These are phyloP conservation scores for Pristionchus arcanus DNA, from an alignment of 2,888 invertebrate species.

Conservation along the genomic window DNA sequence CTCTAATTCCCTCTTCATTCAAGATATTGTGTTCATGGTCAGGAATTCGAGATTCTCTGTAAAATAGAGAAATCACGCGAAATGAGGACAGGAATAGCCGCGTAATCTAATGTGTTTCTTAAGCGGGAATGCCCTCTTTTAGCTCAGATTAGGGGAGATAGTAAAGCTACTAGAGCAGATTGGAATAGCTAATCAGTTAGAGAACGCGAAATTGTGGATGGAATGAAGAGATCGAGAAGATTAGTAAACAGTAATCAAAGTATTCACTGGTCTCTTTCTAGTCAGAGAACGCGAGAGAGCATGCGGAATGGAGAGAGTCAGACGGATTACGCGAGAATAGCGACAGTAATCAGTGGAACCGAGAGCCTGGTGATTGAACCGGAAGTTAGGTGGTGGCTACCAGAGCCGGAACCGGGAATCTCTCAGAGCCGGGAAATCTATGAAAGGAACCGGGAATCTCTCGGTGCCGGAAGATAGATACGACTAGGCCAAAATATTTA, in stretches of 20 bases:
- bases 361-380: background rate
- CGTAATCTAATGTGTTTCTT: background rate
- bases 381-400: background rate
- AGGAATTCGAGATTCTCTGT: background rate
- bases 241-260: background rate
- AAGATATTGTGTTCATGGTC: background rate
- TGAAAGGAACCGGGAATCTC: no score
- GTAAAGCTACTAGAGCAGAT: no score
- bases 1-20: no score
- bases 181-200: no score
- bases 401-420: no score
- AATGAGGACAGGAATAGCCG: background rate
- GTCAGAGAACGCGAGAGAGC: background rate
- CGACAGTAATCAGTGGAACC: slow-evolving; percentile 41
- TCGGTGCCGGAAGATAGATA: no score
- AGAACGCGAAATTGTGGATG: no score
- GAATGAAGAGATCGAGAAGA: background rate
- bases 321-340: background rate
- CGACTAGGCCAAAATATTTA: no score
- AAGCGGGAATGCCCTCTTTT: background rate
- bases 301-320: background rate
- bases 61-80: background rate
- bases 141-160: no score
- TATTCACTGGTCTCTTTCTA: no score
- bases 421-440: no score